These are phyloP conservation scores for Andrena haemorrhoa DNA, from an alignment of 2,888 invertebrate genomes.

Conservation along the genomic window DNA sequence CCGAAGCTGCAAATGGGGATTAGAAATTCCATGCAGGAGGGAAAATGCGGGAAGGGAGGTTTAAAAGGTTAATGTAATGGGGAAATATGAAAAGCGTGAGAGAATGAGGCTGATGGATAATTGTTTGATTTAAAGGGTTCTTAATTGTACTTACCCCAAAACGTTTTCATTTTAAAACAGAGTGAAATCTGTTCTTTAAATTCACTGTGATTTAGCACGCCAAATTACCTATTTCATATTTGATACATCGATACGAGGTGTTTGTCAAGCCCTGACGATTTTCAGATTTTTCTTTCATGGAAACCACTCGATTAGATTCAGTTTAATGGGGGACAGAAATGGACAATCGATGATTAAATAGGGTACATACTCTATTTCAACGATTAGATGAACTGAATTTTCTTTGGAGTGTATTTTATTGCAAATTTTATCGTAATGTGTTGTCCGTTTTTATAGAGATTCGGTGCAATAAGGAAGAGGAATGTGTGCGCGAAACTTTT, in stretches of 20 bases:
- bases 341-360: neutral
- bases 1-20: neutral
- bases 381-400: neutral
- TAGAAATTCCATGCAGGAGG: too few species aligned
- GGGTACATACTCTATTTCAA: neutral
- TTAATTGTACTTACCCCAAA: conserved; percentile 4
- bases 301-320: neutral
- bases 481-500: neutral
- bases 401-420: neutral
- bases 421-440: neutral
- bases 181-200: conserved; percentile 7
- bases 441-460: conserved; percentile 11
- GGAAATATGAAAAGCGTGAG: neutral
- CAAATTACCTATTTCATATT: conserved; percentile 49
- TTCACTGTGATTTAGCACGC: conserved; percentile 43
- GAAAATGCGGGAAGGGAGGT: too few species aligned
- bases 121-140: neutral
- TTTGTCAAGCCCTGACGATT: conserved; percentile 13
- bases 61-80: neutral
- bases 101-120: neutral
- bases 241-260: neutral
- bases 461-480: neutral
- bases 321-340: neutral
- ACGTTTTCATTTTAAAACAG: conserved; percentile 46
- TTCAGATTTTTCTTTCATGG: conserved; percentile 29